Evolutionary conservation across 2,797 vertebrate genomes (phyloP), one percentile per base, ranked within the genome.

Genomic region (Vespertilio murinus): DNA sequence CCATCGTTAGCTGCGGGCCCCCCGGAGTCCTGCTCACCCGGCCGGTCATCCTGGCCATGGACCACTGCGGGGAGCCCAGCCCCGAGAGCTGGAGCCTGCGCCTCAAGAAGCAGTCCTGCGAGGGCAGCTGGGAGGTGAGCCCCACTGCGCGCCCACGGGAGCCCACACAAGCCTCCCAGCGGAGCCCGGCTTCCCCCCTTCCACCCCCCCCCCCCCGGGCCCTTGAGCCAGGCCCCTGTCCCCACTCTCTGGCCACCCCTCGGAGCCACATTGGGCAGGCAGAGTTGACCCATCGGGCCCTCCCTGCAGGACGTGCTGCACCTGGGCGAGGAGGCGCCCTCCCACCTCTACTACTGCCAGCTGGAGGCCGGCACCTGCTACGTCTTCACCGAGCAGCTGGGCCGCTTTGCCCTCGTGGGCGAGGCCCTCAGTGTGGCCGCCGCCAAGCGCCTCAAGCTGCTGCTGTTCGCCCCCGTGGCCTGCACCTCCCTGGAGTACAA

Each of bases 401-500:
- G 99, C 65, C 99, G 99, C 97, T 99, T 99, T 0, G 99, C 99
- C 85, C 98, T 99, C 97, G 99, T 99, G 7, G 99, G 99, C 61
- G 99, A 99, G 98, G 99, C 99, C 42, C 99, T 99, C 96, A 99
- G 99, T 96, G 99, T 99, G 99, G 99, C 99, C 0, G 99, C 99
- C 8, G 98, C 99, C 98, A 99, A 99, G 97, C 99, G 99, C 95
- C 99, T 99, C 95, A 99, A 99, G 97, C 98, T 99, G 97, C 99
- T 99, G 93, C 99, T 99, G 95, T 99, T 99, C 10, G 99, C 99
- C 0, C 99, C 99, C 0, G 97, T 98, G 8, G 99, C 99, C 98
- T 99, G 99, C 98, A 99, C 99, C 85, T 99, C 99, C 0, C 98
- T 99, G 0, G 99, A 99, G 98, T 99, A 99, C 98, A 99, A 98